Conservation (phyloP, 2,888 invertebrate genomes). For the Strigamia maritima region DNA sequence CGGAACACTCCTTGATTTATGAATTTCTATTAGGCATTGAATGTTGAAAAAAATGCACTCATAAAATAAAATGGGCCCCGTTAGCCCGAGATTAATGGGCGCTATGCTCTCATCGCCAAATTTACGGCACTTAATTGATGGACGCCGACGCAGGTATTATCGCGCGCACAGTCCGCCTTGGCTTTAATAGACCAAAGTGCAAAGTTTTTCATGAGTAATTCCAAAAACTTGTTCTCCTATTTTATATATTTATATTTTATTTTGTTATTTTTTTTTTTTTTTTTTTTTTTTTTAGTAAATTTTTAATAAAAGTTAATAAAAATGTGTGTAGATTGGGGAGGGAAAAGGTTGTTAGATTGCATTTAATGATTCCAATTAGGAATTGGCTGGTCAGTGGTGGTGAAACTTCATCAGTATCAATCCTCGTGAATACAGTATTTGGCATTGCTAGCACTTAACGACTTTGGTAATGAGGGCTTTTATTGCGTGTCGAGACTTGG, state of each 20-base stretch:
- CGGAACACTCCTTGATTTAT: constrained; percentile 29
- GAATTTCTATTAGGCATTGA: constrained; percentile 27
- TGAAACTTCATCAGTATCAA: neutral
- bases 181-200: constrained; percentile 29
- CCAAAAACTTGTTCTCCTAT: neutral
- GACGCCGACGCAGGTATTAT: constrained; percentile 26
- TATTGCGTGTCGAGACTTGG: neutral
- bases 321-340: too few relatives aligned
- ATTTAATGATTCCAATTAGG: neutral
- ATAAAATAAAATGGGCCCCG: constrained; percentile 27
- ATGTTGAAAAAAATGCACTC: constrained; percentile 29
- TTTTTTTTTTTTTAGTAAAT: neutral
- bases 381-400: neutral
- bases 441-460: constrained; percentile 1
- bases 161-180: neutral
- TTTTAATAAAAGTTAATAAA: too few relatives aligned
- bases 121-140: constrained; percentile 29
- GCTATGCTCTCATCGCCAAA: constrained; percentile 12
- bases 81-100: constrained; percentile 25
- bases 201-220: constrained; percentile 2
- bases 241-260: neutral
- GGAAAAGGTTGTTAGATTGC: neutral
- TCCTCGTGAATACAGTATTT: neutral
- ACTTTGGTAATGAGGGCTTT: neutral
- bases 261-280: neutral